These are phyloP conservation scores for Cantharis lateralis DNA, from an alignment of 2,888 invertebrate species.

Conservation along the genomic window DNA sequence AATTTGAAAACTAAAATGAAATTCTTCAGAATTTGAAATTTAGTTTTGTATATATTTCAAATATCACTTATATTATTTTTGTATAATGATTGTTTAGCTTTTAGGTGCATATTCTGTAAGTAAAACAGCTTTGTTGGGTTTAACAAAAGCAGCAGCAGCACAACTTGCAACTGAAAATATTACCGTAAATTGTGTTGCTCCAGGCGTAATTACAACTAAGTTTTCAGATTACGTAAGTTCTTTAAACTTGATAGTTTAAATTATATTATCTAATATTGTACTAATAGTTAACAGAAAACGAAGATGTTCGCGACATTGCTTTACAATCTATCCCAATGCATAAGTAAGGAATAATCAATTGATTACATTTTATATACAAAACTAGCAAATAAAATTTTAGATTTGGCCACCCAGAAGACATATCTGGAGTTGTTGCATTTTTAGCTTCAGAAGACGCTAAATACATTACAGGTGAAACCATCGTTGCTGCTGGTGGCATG, in stretches of 20 bases:
- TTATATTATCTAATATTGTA: background rate
- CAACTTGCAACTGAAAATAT: constrained; percentile 83
- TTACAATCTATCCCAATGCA: background rate
- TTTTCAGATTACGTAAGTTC: constrained; percentile 84
- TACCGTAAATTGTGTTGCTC: constrained; percentile 90
- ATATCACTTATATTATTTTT: background rate
- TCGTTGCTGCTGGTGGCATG: constrained; percentile 69
- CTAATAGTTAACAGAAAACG: background rate
- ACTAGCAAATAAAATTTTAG: constrained; percentile 43
- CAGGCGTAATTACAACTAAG: constrained; percentile 89
- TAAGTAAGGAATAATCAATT: background rate
- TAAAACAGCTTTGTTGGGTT: constrained; percentile 88
- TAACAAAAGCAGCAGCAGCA: constrained; percentile 81
- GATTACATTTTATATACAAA: background rate
- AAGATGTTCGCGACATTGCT: background rate
- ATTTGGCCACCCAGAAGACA: constrained; percentile 66
- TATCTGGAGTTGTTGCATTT: constrained; percentile 68
- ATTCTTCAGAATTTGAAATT: no score
- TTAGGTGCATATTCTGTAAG: constrained; percentile 90
- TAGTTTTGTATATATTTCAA: no score
- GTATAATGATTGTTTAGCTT: constrained; percentile 61
- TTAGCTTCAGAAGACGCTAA: constrained; percentile 71
- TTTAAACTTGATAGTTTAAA: background rate
- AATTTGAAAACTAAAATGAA: no score
- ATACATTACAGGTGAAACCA: constrained; percentile 75